Evolutionary conservation across 2,797 vertebrate species (phyloP).

Genomic region (Artibeus jamaicensis): DNA sequence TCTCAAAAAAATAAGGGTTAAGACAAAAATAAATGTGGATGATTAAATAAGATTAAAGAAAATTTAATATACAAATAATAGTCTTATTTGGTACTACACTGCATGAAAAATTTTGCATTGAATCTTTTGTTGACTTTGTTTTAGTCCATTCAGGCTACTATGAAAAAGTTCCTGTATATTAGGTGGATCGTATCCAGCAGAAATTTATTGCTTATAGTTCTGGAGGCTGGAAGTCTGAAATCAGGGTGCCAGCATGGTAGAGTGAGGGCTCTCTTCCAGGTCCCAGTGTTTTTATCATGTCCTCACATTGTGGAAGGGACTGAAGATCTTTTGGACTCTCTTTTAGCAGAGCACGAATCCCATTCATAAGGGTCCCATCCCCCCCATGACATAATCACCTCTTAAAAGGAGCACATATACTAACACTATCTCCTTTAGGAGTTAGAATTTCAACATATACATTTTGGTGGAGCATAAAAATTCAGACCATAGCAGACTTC

Average conservation of each 20-base stretch:
- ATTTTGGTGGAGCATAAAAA: background rate
- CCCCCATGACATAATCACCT: background rate
- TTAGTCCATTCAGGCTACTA: background rate
- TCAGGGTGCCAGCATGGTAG: background rate
- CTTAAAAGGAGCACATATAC: background rate
- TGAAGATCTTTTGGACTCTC: background rate
- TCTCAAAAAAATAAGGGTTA: background rate
- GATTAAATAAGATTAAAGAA: background rate
- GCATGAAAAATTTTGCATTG: background rate
- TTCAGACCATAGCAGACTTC: background rate
- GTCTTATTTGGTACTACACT: background rate
- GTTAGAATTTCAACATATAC: background rate
- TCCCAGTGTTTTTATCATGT: background rate
- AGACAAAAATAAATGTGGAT: background rate
- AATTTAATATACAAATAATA: background rate
- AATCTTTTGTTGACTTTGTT: background rate
- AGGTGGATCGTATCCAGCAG: background rate
- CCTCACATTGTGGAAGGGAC: background rate
- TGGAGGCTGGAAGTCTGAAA: background rate
- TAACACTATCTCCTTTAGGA: background rate
- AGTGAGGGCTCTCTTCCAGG: background rate
- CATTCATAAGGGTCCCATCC: background rate
- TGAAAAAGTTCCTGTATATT: background rate
- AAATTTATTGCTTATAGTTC: background rate
- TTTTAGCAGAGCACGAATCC: background rate